A percentile compares a stretch with the other conserved stretches of the same genome.
Evolutionary conservation across 92 coral and sea anemone genomes (phyloP).

Genomic region (Siderastrea siderea): DNA sequence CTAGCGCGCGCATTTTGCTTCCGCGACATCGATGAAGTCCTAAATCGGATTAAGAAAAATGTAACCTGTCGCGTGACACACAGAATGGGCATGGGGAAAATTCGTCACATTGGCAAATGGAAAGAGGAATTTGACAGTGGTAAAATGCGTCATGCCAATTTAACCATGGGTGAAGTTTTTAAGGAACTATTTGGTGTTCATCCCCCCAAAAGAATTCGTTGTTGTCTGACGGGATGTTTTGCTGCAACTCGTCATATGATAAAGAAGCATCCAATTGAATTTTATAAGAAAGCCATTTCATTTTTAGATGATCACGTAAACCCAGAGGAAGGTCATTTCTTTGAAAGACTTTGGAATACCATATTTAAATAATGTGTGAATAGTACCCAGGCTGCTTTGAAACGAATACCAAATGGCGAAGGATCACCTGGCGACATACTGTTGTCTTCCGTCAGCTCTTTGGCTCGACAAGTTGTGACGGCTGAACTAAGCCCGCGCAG

Average conservation of each 20-base stretch:
- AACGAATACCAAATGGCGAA: too few species aligned
- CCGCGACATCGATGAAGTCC: too few species aligned
- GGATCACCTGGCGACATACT: too few species aligned
- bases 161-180: conserved; percentile 53
- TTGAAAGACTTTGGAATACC: conserved; percentile 70
- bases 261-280: conserved; percentile 37
- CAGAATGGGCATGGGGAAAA: too few species aligned
- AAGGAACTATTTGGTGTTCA: conserved; percentile 27
- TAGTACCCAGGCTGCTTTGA: too few species aligned
- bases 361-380: conserved; percentile 7
- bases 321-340: conserved; percentile 78
- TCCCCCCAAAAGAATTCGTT: conserved; percentile 6
- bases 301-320: conserved; percentile 61
- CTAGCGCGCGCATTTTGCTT: too few species aligned
- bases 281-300: conserved; percentile 57
- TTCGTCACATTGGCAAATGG: not conserved
- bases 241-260: conserved; percentile 62
- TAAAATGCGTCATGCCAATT: conserved; percentile 54
- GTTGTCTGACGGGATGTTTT: conserved; percentile 52
- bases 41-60: too few species aligned
- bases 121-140: not conserved
- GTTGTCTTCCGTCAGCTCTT: too few species aligned
- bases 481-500: too few species aligned
- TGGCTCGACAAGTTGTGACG: too few species aligned
- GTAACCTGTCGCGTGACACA: too few species aligned